A percentile compares a stretch with the other conserved stretches of the same genome.
Evolutionary conservation across 2,113 vertebrate genomes (phyloP).

Genomic region (Pelecanus crispus): DNA sequence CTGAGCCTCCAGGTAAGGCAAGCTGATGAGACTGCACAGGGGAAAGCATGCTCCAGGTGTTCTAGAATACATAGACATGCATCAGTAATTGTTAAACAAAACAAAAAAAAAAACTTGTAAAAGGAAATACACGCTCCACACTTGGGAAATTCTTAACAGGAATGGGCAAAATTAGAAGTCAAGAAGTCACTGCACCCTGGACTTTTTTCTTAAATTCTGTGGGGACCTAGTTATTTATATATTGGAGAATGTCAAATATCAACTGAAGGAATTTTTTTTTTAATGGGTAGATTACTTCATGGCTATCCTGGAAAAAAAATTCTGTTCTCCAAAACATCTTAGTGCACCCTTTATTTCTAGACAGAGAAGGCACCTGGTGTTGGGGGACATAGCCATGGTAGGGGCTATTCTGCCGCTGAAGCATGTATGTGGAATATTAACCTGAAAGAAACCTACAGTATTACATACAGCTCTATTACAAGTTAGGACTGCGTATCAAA

Average conservation of each 20-base stretch:
- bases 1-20: not conserved
- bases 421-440: not conserved
- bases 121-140: not conserved
- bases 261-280: not conserved
- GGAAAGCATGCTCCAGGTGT: not conserved
- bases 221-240: not conserved
- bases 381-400: accelerated
- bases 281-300: not conserved
- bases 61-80: not conserved
- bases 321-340: not conserved
- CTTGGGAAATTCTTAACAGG: not conserved
- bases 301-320: not conserved
- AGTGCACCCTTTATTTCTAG: not conserved
- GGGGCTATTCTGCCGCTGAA: not conserved
- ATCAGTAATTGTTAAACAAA: not conserved
- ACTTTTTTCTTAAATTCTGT: not conserved
- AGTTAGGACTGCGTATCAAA: not conserved
- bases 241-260: not conserved
- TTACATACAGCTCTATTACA: not conserved
- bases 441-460: not conserved
- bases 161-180: not conserved
- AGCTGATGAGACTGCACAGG: not conserved
- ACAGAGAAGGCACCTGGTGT: not conserved
- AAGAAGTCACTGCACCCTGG: not conserved
- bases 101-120: not conserved